Base-by-base conservation (phyloP, 2,888 invertebrate species). In the Conomelus anceps region DNA sequence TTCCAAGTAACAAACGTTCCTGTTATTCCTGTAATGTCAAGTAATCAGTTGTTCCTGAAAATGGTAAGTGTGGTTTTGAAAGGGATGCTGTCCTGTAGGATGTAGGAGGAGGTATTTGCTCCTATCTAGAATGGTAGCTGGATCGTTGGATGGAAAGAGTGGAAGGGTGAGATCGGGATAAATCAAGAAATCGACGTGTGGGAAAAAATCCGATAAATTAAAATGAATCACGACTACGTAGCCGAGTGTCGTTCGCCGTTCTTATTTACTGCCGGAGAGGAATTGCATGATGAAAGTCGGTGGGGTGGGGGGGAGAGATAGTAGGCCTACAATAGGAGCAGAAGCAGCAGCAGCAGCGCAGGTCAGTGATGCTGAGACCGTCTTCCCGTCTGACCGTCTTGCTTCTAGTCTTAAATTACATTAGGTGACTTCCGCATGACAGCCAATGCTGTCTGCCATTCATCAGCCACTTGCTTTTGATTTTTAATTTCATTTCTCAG, bases 161-260 rank as follows among this genome's bases (percentile, higher is more conserved):
- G 63, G 63, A 63, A 63, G 63, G 63, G 85, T 26, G 86, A 23
- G 29, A n/a, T 13, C 11, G 29, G 86, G 86, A 88, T 90, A 90
- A 90, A 89, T 90, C 90, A 90, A 90, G 90, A 88, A 89, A 90
- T 90, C 90, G 90, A 90, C 90, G 88, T 89, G 26, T 84, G 29
- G 88, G 89, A 89, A 90, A 89, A 34, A 84, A 86, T 86, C 87
- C 89, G 87, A 90, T 89, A 89, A 90, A 90, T 90, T 90, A 90
- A 89, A 90, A 89, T 89, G 87, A 89, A 86, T 84, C 84, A 23
- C 22, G 88, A 26, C 84, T 84, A n/a, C n/a, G 63, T n/a, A 63
- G 63, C 63, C 63, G 1, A 63, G 63, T 63, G 63, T 63, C 63
- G 63, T 63, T 63, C n/a, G 63, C 63, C 63, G 63, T 7, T 63